Conservation (phyloP, 1,140 invertebrate genomes). For the Yoshiicerus persimilis region DNA sequence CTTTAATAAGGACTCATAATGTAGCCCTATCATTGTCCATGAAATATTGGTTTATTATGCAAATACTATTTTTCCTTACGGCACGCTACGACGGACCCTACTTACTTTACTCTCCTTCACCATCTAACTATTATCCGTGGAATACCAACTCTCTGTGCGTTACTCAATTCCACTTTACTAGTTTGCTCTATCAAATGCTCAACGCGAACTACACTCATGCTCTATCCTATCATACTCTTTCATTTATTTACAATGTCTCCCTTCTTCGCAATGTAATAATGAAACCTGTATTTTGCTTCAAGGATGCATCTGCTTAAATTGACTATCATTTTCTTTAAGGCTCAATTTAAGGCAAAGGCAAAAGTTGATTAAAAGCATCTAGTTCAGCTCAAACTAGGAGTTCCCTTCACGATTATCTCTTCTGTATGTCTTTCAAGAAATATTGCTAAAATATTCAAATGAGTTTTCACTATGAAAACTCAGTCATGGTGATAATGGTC, state of each 20-base stretch:
- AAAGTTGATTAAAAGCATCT: not conserved
- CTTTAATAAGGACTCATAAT: constrained; percentile 43
- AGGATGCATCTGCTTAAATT: not conserved
- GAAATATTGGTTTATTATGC: constrained; percentile 45
- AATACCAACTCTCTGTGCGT: not conserved
- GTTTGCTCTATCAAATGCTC: not conserved
- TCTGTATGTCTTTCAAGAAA: not conserved
- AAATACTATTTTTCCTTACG: constrained; percentile 36
- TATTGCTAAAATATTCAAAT: constrained; percentile 13
- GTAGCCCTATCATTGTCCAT: constrained; percentile 29
- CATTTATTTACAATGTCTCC: constrained; percentile 6
- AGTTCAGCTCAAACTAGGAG: not conserved
- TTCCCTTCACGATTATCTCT: not conserved
- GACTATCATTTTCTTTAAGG: constrained; percentile 18
- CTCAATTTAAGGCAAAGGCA: not conserved
- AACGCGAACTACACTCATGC: not conserved
- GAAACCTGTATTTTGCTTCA: not conserved
- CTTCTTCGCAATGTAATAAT: not conserved
- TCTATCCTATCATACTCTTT: not conserved
- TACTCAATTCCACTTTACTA: not conserved
- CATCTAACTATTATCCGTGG: not conserved
- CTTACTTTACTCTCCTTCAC: not conserved
- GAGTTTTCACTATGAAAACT: not conserved
- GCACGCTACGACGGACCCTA: not conserved
- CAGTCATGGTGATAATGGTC: not conserved